Evolutionary conservation across 2,113 vertebrate genomes (phyloP).

Genomic region (Callocephalon fimbriatum): DNA sequence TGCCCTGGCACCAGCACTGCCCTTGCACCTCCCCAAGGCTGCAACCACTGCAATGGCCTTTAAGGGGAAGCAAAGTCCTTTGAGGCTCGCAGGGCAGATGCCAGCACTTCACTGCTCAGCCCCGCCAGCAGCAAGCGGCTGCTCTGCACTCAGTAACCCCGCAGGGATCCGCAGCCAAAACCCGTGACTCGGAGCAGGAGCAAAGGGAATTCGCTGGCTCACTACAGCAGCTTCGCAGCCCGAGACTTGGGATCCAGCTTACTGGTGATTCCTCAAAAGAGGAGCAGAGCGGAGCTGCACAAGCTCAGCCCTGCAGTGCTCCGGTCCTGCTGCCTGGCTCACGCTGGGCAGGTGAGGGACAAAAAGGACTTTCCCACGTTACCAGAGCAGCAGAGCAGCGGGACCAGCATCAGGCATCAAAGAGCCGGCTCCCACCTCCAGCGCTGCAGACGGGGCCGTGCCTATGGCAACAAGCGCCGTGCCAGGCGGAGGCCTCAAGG

Average conservation of each 20-base stretch:
- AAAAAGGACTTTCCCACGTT: background rate
- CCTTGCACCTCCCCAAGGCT: accelerated
- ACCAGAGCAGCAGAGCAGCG: accelerated
- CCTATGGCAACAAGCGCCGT: background rate
- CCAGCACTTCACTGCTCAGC: background rate
- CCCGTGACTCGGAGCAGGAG: background rate
- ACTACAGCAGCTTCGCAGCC: accelerated
- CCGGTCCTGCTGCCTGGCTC: background rate
- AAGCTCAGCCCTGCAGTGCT: background rate
- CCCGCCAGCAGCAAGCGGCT: background rate
- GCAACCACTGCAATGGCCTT: background rate
- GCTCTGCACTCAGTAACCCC: background rate
- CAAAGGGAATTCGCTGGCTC: background rate
- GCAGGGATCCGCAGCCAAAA: background rate
- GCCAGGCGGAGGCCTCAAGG: conserved; percentile 35
- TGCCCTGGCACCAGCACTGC: background rate
- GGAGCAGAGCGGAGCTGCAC: accelerated
- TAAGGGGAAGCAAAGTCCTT: background rate
- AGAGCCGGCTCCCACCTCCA: background rate
- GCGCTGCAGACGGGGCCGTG: background rate
- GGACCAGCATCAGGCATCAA: accelerated
- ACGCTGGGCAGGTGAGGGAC: accelerated
- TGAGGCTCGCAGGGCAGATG: background rate
- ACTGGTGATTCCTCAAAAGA: background rate
- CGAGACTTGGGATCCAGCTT: accelerated